phyloP scores from a whole-genome alignment of 2,797 vertebrate species.

The Salmo trutta region DNA sequence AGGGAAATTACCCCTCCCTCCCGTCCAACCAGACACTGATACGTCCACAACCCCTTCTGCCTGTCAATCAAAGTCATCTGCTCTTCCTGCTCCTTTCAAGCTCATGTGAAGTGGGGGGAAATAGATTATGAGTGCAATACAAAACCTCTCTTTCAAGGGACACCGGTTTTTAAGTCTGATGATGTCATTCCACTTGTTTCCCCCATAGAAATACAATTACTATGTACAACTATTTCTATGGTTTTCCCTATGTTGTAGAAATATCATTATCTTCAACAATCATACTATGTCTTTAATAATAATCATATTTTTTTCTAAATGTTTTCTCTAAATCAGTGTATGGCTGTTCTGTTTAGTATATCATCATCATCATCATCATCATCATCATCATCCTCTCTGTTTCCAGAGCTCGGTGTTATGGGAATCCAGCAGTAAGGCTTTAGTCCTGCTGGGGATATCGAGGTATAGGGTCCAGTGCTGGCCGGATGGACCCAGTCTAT shows the following conservation, averaged over 20 bases:
- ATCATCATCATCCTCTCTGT: background rate
- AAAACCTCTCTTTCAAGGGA: background rate
- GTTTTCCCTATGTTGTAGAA: background rate
- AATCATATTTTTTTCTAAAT: background rate
- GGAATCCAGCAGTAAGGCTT: constrained; percentile 10
- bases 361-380: background rate
- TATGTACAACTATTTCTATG: background rate
- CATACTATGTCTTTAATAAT: background rate
- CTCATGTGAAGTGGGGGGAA: background rate
- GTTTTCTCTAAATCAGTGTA: background rate
- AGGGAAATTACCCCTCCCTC: constrained; percentile 18
- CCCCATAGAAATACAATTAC: background rate
- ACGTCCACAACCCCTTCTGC: constrained; percentile 26
- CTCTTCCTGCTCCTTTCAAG: background rate
- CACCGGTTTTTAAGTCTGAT: background rate
- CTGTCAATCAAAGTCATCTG: constrained; percentile 27
- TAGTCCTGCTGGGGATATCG: background rate
- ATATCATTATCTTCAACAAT: background rate
- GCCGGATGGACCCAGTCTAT: background rate
- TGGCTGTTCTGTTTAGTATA: background rate
- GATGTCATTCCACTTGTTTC: background rate
- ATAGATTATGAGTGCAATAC: background rate
- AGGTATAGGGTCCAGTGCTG: constrained; percentile 6
- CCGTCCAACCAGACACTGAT: constrained; percentile 39
- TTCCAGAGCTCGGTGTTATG: constrained; percentile 9